phyloP scores from a whole-genome alignment of 2,888 invertebrate genomes.

The Rhagonycha lutea region DNA sequence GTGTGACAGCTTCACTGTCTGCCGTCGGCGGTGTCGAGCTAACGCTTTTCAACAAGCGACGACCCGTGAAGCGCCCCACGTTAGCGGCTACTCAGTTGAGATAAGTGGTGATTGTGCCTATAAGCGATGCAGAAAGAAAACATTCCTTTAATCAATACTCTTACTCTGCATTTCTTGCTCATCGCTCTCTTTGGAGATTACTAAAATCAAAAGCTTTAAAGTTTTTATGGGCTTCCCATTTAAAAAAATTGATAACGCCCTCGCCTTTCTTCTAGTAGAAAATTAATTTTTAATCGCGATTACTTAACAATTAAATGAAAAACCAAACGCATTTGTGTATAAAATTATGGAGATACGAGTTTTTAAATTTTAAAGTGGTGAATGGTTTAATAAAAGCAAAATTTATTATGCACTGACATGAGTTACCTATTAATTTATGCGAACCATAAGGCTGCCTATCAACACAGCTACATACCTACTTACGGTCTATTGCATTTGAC shows the following conservation, averaged over 20 bases:
- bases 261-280: not conserved
- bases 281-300: not conserved
- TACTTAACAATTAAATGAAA: not conserved
- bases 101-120: conserved; percentile 37
- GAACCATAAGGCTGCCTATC: not conserved
- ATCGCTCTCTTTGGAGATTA: not conserved
- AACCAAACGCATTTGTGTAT: not conserved
- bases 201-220: not conserved
- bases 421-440: not conserved
- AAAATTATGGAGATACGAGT: not conserved
- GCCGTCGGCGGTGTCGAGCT: conserved; percentile 24
- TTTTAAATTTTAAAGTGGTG: not conserved
- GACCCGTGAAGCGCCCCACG: conserved; percentile 32
- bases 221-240: not conserved
- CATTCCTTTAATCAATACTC: conserved; percentile 34
- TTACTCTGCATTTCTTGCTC: not conserved
- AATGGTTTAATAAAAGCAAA: not conserved
- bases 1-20: conserved; percentile 25
- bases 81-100: conserved; percentile 36
- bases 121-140: conserved; percentile 35
- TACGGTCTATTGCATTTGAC: not conserved
- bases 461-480: not conserved
- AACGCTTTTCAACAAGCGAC: conserved; percentile 23
- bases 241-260: not conserved
- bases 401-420: not conserved